These are phyloP conservation scores for Chlorops oryzae DNA, from an alignment of 1,140 invertebrate genomes.

Conservation along the genomic window DNA sequence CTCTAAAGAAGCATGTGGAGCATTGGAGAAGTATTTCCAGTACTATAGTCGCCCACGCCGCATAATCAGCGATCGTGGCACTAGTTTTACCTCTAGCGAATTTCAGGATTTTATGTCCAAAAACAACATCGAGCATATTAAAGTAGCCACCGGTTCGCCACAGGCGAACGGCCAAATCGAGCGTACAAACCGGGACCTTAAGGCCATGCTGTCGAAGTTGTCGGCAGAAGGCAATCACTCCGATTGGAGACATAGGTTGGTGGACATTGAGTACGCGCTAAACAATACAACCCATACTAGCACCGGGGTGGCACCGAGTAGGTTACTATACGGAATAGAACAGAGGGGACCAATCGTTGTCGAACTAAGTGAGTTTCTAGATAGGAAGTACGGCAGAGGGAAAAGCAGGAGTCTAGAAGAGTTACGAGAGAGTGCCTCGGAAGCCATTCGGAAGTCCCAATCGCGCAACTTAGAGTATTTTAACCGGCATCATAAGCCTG, in stretches of 20 bases:
- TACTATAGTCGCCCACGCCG: no score
- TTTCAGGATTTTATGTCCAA: neutral
- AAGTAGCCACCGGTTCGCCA: neutral
- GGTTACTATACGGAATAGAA: neutral
- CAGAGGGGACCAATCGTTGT: conserved; percentile 4
- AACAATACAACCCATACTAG: conserved; percentile 3
- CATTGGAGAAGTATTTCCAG: no score
- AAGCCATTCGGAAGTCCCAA: no score
- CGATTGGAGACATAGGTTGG: conserved; percentile 3
- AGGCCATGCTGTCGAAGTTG: conserved; percentile 6
- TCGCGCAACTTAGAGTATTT: no score
- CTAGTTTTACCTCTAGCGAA: neutral
- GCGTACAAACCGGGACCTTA: conserved; percentile 1
- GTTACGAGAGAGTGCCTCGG: no score
- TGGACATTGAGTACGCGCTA: conserved; percentile 6
- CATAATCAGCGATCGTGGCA: neutral
- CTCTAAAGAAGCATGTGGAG: no score
- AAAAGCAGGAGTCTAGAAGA: no score
- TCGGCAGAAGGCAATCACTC: no score
- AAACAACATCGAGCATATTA: conserved; percentile 4
- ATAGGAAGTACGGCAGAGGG: no score
- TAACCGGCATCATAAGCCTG: neutral
- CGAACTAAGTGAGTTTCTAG: neutral
- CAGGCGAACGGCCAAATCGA: conserved; percentile 4
- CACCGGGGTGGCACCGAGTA: conserved; percentile 1